Evolutionary conservation across 2,797 vertebrate species (phyloP).

Genomic region (Tokudaia muenninki): DNA sequence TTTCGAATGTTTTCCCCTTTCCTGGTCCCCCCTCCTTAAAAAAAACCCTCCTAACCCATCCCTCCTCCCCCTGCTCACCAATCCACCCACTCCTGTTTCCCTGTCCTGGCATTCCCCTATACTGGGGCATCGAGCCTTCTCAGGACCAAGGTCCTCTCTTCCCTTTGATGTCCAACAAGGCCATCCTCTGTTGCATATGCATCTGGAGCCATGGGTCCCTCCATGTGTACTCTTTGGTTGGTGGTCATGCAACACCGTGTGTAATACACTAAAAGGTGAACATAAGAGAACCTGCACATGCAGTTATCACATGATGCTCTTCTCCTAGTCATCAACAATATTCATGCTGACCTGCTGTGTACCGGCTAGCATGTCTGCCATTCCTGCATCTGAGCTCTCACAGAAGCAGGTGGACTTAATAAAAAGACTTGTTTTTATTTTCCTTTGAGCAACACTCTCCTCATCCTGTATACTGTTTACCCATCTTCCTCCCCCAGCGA

Average conservation of each 20-base stretch:
- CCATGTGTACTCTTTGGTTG: too few species aligned
- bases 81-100: too few species aligned
- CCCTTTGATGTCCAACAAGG: too few species aligned
- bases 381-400: constrained; percentile 47
- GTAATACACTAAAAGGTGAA: constrained; percentile 82
- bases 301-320: constrained; percentile 85
- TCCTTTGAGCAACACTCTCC: background rate
- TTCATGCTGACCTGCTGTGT: constrained; percentile 71
- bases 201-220: too few species aligned
- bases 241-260: constrained; percentile 53
- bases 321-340: constrained; percentile 79
- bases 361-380: constrained; percentile 44
- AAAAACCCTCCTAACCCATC: too few species aligned
- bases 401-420: background rate
- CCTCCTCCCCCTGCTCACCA: too few species aligned
- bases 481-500: background rate
- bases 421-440: background rate
- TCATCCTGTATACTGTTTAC: background rate
- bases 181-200: too few species aligned
- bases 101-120: too few species aligned
- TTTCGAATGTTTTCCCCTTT: too few species aligned
- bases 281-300: constrained; percentile 77
- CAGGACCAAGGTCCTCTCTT: too few species aligned
- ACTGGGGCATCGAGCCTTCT: too few species aligned
- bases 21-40: too few species aligned